Percentiles rank a stretch among this genome's conserved stretches.
Conservation (phyloP, 2,113 vertebrate species). For the Myotis lucifugus region DNA sequence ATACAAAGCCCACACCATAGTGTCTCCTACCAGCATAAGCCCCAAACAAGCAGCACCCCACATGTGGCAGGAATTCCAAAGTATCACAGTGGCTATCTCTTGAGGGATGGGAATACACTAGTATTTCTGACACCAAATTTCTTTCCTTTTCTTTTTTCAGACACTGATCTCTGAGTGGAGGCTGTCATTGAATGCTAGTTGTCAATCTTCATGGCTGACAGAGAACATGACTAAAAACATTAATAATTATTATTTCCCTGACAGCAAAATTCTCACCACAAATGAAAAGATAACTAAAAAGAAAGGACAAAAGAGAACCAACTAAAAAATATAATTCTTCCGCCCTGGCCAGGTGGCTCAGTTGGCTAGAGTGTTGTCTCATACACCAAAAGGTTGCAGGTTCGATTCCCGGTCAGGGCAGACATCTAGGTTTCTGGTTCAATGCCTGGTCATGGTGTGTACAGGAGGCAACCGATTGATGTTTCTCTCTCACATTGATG, state of each 20-base stretch:
- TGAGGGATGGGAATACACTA: neutral
- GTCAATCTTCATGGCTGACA: neutral
- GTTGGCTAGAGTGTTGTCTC: neutral
- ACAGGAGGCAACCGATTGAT: neutral
- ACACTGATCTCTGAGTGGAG: neutral
- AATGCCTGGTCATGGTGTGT: neutral
- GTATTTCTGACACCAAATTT: neutral
- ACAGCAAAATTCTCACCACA: neutral
- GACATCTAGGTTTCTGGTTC: neutral
- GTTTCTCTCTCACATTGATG: neutral
- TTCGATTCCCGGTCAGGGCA: neutral
- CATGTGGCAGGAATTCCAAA: neutral
- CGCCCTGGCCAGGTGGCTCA: neutral
- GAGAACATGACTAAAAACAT: neutral
- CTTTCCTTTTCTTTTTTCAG: neutral
- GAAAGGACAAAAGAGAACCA: neutral
- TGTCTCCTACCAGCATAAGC: fast-evolving
- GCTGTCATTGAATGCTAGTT: neutral
- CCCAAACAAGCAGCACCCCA: neutral
- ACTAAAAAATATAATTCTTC: neutral
- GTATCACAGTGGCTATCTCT: neutral
- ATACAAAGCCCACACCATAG: neutral
- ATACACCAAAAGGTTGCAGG: neutral
- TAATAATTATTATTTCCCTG: neutral
- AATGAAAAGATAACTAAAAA: neutral